Evolutionary conservation across 1,140 invertebrate species (phyloP), one percentile per base, ranked within the genome.

Genomic region (Melipona quadrifasciata): DNA sequence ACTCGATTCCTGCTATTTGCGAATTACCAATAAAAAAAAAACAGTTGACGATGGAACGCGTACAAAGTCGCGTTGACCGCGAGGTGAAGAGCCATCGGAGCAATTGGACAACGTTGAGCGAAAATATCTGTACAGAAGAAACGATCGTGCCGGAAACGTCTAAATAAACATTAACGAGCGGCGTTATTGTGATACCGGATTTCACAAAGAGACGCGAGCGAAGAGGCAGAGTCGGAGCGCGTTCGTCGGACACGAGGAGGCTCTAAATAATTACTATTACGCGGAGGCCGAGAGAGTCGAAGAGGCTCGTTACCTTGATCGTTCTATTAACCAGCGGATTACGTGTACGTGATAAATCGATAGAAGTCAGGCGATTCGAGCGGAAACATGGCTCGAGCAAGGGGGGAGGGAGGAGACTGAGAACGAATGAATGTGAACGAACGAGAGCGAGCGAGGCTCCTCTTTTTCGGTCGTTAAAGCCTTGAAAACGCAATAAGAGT

Each of bases 231-330:
- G 31, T 61, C 31, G 11, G 5, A 19, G 17, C 53, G 17, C 53
- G 31, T 39, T 55, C 61, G 24, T 12, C 47, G 39, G 55, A 34
- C 70, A 47, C 39, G 39, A 47, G 39, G 57, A 47, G 70, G 10
- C 70, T 47, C 55, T 61, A 61, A 81, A 81, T 81, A 81, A 81
- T 81, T 57, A 58, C 27, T 65, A 21, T 81, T 72, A 73, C 39
- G 53, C 53, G 51, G 27, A 14, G 39, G 39, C 21, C 39, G 31
- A 47, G 75, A 74, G 31, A 74, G 31, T n/a, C 64, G 51, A 51
- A 61, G 78, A 58, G 24, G 57, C 57, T 81, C 70, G 70, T 81
- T 81, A 81, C 80, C 27, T 81, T 74, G 70, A 74, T 81, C 80
- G 70, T 81, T 81, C 80, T 64, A 81, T 81, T 61, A 81, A 81